Base-by-base conservation (phyloP, 2,888 invertebrate species). In the Agrypnus murinus region DNA sequence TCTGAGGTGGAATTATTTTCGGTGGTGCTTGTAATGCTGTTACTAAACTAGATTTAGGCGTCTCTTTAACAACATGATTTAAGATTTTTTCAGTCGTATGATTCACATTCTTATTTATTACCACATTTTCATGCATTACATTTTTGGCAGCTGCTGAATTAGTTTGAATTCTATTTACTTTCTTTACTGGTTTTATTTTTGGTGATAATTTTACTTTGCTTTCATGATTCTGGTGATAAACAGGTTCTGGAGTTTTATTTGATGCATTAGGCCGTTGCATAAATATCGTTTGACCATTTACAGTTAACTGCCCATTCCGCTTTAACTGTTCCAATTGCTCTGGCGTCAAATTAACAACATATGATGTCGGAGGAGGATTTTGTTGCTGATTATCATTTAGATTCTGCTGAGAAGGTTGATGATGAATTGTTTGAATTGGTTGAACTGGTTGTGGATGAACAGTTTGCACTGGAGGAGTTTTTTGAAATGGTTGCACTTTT, bases 251-350 rank as follows among this genome's bases (percentile, higher is more conserved):
- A 2, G 55, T 62, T 48, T 72, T 72, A 38, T 65, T 67, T 10
- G 65, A 71, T 17, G 64, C 65, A 45, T 81, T 83, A 14, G 83
- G 81, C 31, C 85, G 77, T 71, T 85, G 85, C 85, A 86, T 85
- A 65, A 84, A 86, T 12, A 86, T 85, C 1, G 86, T 86, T 72
- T 86, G 86, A 8, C 86, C 86, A 67, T 86, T 86, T 0, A 86
- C 84, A 0, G 85, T 85, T 46, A 86, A 74, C 71, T 86, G 86
- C 10, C 86, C 85, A 63, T 85, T 85, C 1, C 85, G 75, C 74
- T 86, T 86, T 65, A 86, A 75, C 70, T 84, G 84, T 69, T 86
- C 86, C 60, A 86, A 71, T 70, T 86, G 86, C 25, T 86, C 86
- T 0, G 85, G 84, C 6, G 86, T 85, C 62, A 86, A 76, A 76